Evolutionary conservation across 2,888 invertebrate genomes (phyloP).

Genomic region (Apomyelois bistriatella): DNA sequence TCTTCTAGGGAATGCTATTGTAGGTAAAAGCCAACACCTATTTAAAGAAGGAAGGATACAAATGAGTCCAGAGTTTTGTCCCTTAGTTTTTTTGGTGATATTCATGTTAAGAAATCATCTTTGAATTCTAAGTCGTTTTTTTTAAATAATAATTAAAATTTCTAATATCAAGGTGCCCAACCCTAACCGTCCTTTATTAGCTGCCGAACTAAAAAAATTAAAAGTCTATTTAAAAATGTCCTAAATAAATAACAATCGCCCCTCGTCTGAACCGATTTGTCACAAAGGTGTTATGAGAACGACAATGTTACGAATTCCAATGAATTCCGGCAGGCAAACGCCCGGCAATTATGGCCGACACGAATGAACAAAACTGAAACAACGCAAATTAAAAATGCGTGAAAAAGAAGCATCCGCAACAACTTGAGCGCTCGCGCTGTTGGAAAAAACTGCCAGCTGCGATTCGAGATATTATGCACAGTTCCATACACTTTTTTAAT

Average conservation of each 20-base stretch:
- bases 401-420: slow-evolving; percentile 60
- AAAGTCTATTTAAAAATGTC: neutral
- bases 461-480: neutral
- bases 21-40: too few species aligned
- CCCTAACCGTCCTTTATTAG: too few species aligned
- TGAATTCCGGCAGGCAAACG: slow-evolving; percentile 46
- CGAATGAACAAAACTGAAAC: slow-evolving; percentile 66
- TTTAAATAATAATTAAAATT: too few species aligned
- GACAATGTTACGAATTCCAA: slow-evolving; percentile 26
- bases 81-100: too few species aligned
- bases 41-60: too few species aligned
- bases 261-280: slow-evolving; percentile 10
- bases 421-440: slow-evolving; percentile 14
- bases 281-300: slow-evolving; percentile 20
- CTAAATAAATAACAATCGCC: slow-evolving; percentile 3
- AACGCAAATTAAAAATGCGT: slow-evolving; percentile 72
- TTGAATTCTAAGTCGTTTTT: too few species aligned
- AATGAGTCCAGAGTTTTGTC: too few species aligned
- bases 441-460: neutral
- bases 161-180: too few species aligned
- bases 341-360: slow-evolving; percentile 44
- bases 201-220: neutral
- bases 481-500: neutral
- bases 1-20: too few species aligned
- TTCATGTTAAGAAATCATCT: too few species aligned